Conservation (phyloP, 2,797 vertebrate species). For the Thunnus albacares region DNA sequence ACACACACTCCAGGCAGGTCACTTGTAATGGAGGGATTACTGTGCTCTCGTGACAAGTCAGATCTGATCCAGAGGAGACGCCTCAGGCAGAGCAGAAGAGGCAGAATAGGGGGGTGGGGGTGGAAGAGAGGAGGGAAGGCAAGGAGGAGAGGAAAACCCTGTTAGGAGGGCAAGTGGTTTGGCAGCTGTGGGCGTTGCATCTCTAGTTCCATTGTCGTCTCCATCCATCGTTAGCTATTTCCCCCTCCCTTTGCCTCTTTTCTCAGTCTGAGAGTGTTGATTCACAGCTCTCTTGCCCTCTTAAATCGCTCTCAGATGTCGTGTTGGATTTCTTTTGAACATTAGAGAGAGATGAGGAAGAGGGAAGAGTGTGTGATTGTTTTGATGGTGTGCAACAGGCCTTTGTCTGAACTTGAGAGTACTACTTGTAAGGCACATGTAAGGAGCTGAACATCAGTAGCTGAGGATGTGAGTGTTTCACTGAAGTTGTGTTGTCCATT, state of each 20-base stretch:
- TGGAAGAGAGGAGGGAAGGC: conserved; percentile 12
- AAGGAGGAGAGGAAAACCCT: background rate
- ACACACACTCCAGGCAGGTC: conserved; percentile 50
- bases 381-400: conserved; percentile 44
- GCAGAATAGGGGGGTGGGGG: conserved; percentile 1
- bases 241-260: background rate
- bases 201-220: conserved; percentile 24
- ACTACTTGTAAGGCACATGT: conserved; percentile 28
- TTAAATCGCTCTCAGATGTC: conserved; percentile 49
- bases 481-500: conserved; percentile 57
- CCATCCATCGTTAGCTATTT: background rate
- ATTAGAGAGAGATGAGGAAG: conserved; percentile 27
- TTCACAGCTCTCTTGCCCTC: conserved; percentile 22
- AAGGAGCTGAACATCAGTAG: conserved; percentile 47
- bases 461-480: conserved; percentile 22
- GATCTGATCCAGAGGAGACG: conserved; percentile 64
- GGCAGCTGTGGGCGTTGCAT: conserved; percentile 11
- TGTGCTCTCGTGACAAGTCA: conserved; percentile 68
- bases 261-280: conserved; percentile 24
- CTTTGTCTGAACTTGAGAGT: conserved; percentile 41
- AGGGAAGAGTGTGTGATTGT: conserved; percentile 16
- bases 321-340: conserved; percentile 35
- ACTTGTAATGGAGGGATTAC: conserved; percentile 78
- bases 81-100: conserved; percentile 49
- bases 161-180: conserved; percentile 46